phyloP scores from a whole-genome alignment of 2,113 vertebrate species.

The Glaucidium brasilianum region DNA sequence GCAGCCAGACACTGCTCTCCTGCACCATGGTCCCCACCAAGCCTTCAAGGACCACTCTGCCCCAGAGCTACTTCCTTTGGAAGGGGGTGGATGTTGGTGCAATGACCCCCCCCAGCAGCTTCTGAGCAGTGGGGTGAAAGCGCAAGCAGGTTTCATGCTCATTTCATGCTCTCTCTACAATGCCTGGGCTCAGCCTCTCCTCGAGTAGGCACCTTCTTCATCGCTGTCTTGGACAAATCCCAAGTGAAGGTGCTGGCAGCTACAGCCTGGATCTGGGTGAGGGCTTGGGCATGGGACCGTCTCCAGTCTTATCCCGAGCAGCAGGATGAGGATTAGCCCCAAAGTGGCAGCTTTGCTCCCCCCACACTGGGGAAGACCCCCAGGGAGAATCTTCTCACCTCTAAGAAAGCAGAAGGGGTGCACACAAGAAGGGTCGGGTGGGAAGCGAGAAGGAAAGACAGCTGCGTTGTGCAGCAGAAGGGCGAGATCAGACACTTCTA shows the following conservation, averaged over 20 bases:
- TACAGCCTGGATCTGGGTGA: background rate
- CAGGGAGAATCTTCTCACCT: background rate
- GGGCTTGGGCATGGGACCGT: too few species aligned
- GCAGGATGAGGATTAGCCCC: background rate
- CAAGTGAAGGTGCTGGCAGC: background rate
- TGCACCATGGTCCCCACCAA: accelerated
- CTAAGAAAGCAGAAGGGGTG: background rate
- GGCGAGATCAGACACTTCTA: background rate
- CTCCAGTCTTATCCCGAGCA: background rate
- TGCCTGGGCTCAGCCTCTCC: background rate
- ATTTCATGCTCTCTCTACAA: background rate
- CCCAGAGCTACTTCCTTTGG: background rate
- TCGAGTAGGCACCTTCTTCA: background rate
- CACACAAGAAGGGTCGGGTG: background rate
- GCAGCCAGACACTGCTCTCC: background rate
- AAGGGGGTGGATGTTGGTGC: background rate
- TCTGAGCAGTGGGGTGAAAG: accelerated
- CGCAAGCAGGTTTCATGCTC: background rate
- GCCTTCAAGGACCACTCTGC: background rate
- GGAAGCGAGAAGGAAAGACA: background rate
- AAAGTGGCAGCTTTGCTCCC: background rate
- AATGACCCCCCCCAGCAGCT: background rate
- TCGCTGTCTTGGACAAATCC: background rate
- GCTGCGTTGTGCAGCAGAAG: background rate
- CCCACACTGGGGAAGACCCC: accelerated